Evolutionary conservation across 92 coral and sea anemone genomes (phyloP).

Genomic region (Actinostola sp.): DNA sequence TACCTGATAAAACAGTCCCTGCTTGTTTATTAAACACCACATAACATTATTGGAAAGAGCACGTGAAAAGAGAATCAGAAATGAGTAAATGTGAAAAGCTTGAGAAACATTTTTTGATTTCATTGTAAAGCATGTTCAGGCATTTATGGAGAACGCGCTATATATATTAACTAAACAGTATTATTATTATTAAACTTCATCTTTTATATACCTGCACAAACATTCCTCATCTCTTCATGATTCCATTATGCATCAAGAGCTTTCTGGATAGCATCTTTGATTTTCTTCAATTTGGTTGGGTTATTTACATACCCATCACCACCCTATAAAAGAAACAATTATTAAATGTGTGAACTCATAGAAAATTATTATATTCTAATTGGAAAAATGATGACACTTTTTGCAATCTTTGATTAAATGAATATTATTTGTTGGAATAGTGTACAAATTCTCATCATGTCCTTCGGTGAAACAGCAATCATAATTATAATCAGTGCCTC

Average conservation of each 20-base stretch:
- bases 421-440: background rate
- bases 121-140: background rate
- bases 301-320: constrained; percentile 88
- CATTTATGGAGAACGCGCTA: background rate
- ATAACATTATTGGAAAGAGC: no score
- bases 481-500: no score
- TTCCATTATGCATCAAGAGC: constrained; percentile 15
- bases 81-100: no score
- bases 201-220: constrained; percentile 9
- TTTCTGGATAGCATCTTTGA: constrained; percentile 54
- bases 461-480: no score
- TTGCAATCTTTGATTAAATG: background rate
- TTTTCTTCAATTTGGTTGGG: constrained; percentile 55
- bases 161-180: background rate
- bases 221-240: background rate
- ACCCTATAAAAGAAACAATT: constrained; percentile 49
- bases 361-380: no score
- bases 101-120: no score
- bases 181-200: background rate
- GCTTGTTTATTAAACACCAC: no score
- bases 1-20: no score
- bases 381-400: no score
- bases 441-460: no score
- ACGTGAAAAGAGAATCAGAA: no score
- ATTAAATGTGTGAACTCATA: background rate